phyloP scores from a whole-genome alignment of 2,113 vertebrate genomes.

The Pardalotus punctatus region DNA sequence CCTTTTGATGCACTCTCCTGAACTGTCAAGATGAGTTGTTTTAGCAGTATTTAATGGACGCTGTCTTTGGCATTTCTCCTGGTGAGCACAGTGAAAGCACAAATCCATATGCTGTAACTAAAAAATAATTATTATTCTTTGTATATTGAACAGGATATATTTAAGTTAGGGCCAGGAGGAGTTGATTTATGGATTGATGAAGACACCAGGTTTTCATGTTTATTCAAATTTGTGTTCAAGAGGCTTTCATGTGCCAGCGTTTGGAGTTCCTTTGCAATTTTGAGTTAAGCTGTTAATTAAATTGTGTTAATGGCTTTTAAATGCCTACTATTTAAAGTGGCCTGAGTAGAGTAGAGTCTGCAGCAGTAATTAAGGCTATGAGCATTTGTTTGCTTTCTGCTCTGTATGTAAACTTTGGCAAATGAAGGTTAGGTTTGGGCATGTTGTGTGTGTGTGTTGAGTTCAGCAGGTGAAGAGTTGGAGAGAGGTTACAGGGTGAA shows the following conservation, averaged over 20 bases:
- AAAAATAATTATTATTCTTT: not conserved
- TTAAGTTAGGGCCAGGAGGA: not conserved
- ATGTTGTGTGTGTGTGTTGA: not conserved
- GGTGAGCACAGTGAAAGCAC: not conserved
- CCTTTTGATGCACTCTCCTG: not conserved
- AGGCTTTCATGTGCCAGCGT: not conserved
- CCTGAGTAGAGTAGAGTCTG: not conserved
- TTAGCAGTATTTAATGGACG: not conserved
- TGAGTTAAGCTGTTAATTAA: constrained; percentile 15
- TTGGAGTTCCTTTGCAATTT: not conserved
- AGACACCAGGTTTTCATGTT: not conserved
- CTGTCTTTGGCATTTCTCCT: not conserved
- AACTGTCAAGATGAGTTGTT: not conserved
- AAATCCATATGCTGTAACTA: not conserved
- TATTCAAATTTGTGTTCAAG: not conserved
- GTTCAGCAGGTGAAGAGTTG: not conserved
- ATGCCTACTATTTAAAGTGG: not conserved
- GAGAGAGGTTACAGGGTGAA: not conserved
- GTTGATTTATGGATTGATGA: not conserved
- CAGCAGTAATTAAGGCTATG: not conserved
- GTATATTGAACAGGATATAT: not conserved
- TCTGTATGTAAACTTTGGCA: not conserved
- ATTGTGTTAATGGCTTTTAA: constrained; percentile 1
- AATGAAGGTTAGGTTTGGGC: not conserved
- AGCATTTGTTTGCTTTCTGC: not conserved